Evolutionary conservation across 2,888 invertebrate species (phyloP).

Genomic region (Agrotis clavis): DNA sequence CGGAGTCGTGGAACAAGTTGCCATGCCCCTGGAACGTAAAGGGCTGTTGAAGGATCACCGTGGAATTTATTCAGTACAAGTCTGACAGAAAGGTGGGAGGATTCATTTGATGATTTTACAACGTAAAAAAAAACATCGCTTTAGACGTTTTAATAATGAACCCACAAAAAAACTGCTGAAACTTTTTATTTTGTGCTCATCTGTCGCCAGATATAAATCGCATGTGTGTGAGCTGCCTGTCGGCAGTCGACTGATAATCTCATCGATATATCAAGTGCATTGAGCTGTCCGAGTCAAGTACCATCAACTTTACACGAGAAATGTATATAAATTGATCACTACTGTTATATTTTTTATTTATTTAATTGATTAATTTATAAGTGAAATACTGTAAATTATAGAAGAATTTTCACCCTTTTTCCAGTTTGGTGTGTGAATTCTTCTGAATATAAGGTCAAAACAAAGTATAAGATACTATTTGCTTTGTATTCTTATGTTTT

Average conservation of each 20-base stretch:
- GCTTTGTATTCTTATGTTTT: too few species aligned
- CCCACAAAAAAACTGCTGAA: too few species aligned
- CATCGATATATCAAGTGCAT: conserved; percentile 85
- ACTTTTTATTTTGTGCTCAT: conserved; percentile 12
- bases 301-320: conserved; percentile 77
- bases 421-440: neutral
- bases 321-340: conserved; percentile 66
- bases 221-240: conserved; percentile 64
- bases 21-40: too few species aligned
- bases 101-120: too few species aligned
- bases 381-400: neutral
- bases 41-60: too few species aligned
- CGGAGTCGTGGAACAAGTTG: too few species aligned
- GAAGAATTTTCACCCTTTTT: too few species aligned
- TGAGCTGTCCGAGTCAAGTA: conserved; percentile 77
- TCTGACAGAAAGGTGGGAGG: too few species aligned
- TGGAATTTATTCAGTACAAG: too few species aligned
- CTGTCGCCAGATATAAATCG: conserved; percentile 35
- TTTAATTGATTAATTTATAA: conserved; percentile 15
- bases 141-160: too few species aligned
- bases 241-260: conserved; percentile 79
- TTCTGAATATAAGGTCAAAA: neutral
- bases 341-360: conserved; percentile 33
- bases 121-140: too few species aligned
- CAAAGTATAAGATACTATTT: too few species aligned